A percentile compares a stretch with the other conserved stretches of the same genome.
Evolutionary conservation across 2,888 invertebrate species (phyloP).

Genomic region (Dicranocentrus wangi): DNA sequence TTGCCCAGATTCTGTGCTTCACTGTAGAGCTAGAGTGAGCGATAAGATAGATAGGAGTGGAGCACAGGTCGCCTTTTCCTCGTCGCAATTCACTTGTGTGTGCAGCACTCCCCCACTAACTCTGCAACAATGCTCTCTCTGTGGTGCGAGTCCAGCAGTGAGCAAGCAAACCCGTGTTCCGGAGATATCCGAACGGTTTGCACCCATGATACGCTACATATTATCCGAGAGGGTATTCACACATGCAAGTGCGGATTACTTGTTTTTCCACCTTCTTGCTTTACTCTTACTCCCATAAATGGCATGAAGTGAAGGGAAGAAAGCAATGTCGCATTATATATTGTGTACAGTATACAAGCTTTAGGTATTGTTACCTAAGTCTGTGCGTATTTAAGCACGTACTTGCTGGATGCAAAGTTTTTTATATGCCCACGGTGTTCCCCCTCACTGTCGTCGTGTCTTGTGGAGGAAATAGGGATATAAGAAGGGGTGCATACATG

Average conservation of each 20-base stretch:
- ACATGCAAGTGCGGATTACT: not conserved
- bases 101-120: slow-evolving; percentile 3
- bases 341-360: not conserved
- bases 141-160: not conserved
- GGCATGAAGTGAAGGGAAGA: not conserved
- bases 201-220: too few species aligned
- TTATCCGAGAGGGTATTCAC: not conserved
- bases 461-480: not conserved
- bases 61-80: slow-evolving; percentile 13
- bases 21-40: not conserved
- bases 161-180: slow-evolving; percentile 3
- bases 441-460: not conserved
- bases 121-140: not conserved
- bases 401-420: not conserved
- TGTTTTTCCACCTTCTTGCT: slow-evolving; percentile 2
- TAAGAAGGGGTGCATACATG: not conserved
- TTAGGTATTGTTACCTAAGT: not conserved
- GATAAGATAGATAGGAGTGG: not conserved
- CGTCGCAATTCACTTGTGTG: slow-evolving; percentile 9
- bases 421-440: not conserved
- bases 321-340: not conserved
- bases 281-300: not conserved
- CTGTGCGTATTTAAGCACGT: not conserved
- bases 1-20: not conserved
- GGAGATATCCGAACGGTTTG: not conserved